A percentile compares a stretch with the other conserved stretches of the same genome.
phyloP scores from a whole-genome alignment of 1,140 invertebrate species.

The Drosophila grimshawi region DNA sequence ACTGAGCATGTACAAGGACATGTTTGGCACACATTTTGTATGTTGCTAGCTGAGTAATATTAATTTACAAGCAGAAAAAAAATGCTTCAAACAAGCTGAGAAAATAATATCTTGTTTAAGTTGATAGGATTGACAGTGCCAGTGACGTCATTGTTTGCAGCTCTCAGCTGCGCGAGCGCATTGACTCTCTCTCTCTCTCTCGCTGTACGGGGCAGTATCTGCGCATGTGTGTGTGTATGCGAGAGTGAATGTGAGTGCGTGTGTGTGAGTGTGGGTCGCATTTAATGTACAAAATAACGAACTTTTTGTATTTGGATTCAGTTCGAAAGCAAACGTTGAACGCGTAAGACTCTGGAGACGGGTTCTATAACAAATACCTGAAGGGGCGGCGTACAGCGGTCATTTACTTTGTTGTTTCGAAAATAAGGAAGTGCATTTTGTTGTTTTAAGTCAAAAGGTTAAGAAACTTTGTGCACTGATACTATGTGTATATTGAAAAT shows the following conservation, averaged over 20 bases:
- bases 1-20: too few species aligned
- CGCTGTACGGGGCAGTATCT: neutral
- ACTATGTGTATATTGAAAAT: constrained; percentile 5
- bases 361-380: constrained; percentile 32
- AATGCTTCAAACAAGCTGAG: too few species aligned
- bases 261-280: constrained; percentile 7
- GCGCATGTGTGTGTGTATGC: constrained; percentile 14
- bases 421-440: constrained; percentile 38
- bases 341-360: constrained; percentile 55
- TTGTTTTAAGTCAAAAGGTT: constrained; percentile 68
- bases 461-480: constrained; percentile 52
- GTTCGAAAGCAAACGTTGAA: constrained; percentile 69
- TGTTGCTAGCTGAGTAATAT: neutral
- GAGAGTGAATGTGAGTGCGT: constrained; percentile 5
- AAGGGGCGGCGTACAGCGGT: constrained; percentile 15
- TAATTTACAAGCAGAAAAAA: too few species aligned
- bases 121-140: constrained; percentile 2
- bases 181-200: constrained; percentile 36
- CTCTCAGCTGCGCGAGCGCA: constrained; percentile 47
- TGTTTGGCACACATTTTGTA: too few species aligned
- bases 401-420: constrained; percentile 50
- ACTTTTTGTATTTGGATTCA: constrained; percentile 65
- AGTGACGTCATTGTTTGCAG: constrained; percentile 59
- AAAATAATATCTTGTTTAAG: neutral
- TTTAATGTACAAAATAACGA: constrained; percentile 49